A percentile compares a stretch with the other conserved stretches of the same genome.
Evolutionary conservation across 2,797 vertebrate species (phyloP).

Genomic region (Florisuga fusca): DNA sequence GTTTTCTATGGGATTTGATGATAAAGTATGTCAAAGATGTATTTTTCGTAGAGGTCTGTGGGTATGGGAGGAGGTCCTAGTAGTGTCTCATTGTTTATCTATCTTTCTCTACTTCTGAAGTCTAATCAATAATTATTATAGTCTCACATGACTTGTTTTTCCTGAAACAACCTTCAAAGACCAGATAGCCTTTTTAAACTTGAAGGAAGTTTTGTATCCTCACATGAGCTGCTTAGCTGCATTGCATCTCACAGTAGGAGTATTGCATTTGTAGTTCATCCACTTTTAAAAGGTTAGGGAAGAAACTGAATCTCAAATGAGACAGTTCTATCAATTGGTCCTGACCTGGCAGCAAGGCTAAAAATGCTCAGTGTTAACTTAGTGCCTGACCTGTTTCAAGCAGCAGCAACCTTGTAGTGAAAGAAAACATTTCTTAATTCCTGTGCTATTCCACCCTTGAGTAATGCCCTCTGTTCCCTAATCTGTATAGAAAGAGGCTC

Average conservation of each 20-base stretch:
- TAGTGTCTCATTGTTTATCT: not conserved
- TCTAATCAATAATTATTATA: not conserved
- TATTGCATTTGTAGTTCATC: not conserved
- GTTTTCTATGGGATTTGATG: not conserved
- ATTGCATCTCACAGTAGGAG: not conserved
- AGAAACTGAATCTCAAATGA: not conserved
- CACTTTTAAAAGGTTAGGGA: not conserved
- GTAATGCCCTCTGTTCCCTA: not conserved
- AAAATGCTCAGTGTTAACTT: not conserved
- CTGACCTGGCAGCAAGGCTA: not conserved
- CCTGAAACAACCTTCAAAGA: not conserved
- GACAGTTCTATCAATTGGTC: not conserved
- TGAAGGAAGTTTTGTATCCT: not conserved
- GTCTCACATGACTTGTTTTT: not conserved
- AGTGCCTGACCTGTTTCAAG: not conserved
- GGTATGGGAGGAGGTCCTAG: not conserved
- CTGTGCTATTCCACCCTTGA: accelerated
- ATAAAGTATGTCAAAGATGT: not conserved
- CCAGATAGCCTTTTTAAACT: not conserved
- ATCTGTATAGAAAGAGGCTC: not conserved
- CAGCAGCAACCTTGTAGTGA: not conserved
- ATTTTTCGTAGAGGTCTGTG: not conserved
- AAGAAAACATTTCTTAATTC: not conserved
- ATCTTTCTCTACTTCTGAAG: not conserved
- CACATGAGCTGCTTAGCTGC: not conserved